Percentiles rank a stretch among this genome's conserved stretches.
Conservation (phyloP, 2,888 invertebrate species). For the Torymus aiolomorphi region DNA sequence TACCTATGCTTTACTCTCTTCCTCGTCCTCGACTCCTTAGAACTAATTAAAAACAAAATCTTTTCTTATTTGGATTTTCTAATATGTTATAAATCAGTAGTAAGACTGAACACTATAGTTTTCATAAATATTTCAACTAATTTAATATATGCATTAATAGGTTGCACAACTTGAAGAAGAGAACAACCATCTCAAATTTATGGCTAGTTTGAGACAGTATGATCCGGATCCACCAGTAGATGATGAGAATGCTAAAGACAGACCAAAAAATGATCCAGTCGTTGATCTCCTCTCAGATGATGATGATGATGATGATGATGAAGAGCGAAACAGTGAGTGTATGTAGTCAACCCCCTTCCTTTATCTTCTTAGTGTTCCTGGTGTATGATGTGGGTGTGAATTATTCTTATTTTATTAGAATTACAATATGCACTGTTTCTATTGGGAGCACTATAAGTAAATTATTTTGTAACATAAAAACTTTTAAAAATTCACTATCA, state of each 20-base stretch:
- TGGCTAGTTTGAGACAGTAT: constrained; percentile 91
- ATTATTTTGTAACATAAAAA: too few species aligned
- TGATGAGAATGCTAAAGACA: constrained; percentile 79
- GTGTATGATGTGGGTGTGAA: constrained; percentile 38
- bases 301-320: constrained; percentile 93
- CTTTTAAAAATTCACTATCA: too few species aligned
- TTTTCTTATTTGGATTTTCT: not conserved
- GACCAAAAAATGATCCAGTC: constrained; percentile 85
- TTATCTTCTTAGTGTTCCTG: constrained; percentile 47
- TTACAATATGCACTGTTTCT: too few species aligned
- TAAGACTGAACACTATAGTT: too few species aligned
- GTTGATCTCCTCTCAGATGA: constrained; percentile 97
- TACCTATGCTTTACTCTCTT: constrained; percentile 49
- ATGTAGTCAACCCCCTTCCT: constrained; percentile 65
- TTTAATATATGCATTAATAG: constrained; percentile 62
- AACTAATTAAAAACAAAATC: too few species aligned
- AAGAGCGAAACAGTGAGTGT: constrained; percentile 89
- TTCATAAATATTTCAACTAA: too few species aligned
- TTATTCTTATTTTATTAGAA: not conserved
- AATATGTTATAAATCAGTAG: not conserved
- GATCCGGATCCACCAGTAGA: constrained; percentile 78
- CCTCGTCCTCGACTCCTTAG: too few species aligned
- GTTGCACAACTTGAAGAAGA: constrained; percentile 97
- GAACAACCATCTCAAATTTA: constrained; percentile 97
- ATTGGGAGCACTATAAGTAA: too few species aligned